Evolutionary conservation across 2,797 vertebrate genomes (phyloP).

Genomic region (Orientallactaga sibirica): DNA sequence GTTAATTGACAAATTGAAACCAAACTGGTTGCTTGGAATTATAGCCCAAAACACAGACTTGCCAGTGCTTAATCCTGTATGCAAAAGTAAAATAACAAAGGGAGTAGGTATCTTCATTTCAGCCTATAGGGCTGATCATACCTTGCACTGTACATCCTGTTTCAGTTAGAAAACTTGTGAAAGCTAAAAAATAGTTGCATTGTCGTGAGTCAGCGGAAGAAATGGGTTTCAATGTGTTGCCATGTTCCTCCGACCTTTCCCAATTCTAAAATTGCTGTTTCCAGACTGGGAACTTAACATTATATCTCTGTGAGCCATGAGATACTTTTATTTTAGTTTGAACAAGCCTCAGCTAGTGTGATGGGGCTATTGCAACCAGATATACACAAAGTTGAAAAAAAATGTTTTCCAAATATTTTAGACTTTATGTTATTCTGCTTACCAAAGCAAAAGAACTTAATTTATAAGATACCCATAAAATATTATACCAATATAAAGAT

Average conservation of each 20-base stretch:
- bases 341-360: constrained; percentile 45
- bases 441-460: neutral
- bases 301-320: constrained; percentile 6
- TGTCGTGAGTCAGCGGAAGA: constrained; percentile 5
- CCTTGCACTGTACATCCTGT: neutral
- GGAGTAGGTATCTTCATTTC: constrained; percentile 26
- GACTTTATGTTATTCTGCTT: constrained; percentile 50
- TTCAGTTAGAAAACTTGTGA: constrained; percentile 41
- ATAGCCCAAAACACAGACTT: neutral
- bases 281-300: constrained; percentile 18
- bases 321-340: constrained; percentile 66
- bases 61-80: neutral
- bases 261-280: constrained; percentile 52
- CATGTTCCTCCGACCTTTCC: neutral
- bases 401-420: constrained; percentile 64
- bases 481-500: constrained; percentile 23
- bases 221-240: constrained; percentile 46
- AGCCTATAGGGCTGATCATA: neutral
- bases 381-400: constrained; percentile 64
- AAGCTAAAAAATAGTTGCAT: constrained; percentile 26
- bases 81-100: neutral
- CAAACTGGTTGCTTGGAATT: neutral
- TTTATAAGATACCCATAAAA: neutral
- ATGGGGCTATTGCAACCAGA: constrained; percentile 42
- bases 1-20: constrained; percentile 46